A percentile compares a stretch with the other conserved stretches of the same genome.
These are phyloP conservation scores for Plebejus melissa DNA, from an alignment of 2,888 invertebrate species.

Conservation along the genomic window DNA sequence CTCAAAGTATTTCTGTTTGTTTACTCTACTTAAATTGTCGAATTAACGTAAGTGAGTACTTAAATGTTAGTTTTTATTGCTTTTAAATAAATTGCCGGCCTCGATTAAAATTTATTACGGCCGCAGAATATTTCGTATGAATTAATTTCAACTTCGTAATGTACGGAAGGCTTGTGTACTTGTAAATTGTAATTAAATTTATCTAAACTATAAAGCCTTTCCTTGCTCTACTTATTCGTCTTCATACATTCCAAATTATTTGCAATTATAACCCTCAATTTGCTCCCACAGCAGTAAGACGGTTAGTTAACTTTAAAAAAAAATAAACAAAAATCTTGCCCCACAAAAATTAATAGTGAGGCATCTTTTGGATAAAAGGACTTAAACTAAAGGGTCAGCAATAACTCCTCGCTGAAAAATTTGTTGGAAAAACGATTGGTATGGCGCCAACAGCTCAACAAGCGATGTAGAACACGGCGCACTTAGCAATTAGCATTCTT, in stretches of 20 bases:
- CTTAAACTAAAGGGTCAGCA: not conserved
- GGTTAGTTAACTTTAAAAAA: not conserved
- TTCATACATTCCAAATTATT: constrained; percentile 1
- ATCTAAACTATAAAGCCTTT: not conserved
- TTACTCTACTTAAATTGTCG: not conserved
- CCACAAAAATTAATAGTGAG: not conserved
- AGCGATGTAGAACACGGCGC: not conserved
- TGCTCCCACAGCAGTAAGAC: not conserved
- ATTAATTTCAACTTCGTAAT: constrained; percentile 30
- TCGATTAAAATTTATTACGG: constrained; percentile 28
- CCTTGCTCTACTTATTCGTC: constrained; percentile 18
- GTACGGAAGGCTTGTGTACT: constrained; percentile 2
- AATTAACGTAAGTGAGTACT: not conserved
- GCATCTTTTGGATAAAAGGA: too few relatives aligned
- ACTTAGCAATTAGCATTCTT: not conserved
- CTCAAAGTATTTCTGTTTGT: not conserved
- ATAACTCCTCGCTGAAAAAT: not conserved
- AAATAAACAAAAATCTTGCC: not conserved
- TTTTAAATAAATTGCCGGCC: constrained; percentile 20
- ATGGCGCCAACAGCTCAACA: not conserved
- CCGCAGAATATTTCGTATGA: constrained; percentile 27
- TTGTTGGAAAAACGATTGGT: not conserved
- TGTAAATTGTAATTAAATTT: constrained; percentile 21
- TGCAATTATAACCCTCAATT: not conserved
- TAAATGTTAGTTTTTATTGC: constrained; percentile 25